Evolutionary conservation across 2,888 invertebrate species (phyloP).

Genomic region (Campoplex nolae): DNA sequence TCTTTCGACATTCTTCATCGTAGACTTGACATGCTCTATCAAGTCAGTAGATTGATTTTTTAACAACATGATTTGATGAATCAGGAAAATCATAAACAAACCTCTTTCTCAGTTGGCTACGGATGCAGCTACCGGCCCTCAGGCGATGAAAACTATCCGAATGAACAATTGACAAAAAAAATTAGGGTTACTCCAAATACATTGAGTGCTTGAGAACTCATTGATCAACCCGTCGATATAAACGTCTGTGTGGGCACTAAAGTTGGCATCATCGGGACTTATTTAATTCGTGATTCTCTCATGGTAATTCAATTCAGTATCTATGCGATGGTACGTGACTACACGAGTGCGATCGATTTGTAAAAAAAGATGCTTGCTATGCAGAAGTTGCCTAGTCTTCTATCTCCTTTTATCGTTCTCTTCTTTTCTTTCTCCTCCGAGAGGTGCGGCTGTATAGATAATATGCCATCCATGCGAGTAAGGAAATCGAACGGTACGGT

Average conservation of each 20-base stretch:
- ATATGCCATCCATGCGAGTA: constrained; percentile 66
- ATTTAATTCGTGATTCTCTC: constrained; percentile 6
- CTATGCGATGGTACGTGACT: constrained; percentile 41
- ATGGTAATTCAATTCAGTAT: constrained; percentile 38
- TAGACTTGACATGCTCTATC: too few relatives aligned
- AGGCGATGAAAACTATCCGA: neutral
- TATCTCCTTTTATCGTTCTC: constrained; percentile 2
- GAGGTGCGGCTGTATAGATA: constrained; percentile 61
- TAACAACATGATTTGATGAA: too few relatives aligned
- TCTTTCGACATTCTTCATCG: too few relatives aligned
- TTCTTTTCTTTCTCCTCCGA: neutral
- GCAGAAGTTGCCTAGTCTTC: constrained; percentile 32
- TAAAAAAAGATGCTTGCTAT: constrained; percentile 39
- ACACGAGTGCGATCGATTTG: constrained; percentile 27
- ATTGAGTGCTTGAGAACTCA: neutral
- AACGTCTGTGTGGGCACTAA: constrained; percentile 2
- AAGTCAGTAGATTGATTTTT: too few relatives aligned
- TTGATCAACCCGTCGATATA: neutral
- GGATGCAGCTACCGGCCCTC: too few relatives aligned
- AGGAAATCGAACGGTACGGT: constrained; percentile 66
- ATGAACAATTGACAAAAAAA: neutral
- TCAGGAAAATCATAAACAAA: too few relatives aligned
- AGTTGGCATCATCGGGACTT: neutral
- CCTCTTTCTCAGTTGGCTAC: too few relatives aligned
- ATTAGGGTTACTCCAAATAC: neutral